Percentiles rank a stretch among this genome's conserved stretches.
These are phyloP conservation scores for Cyphomyrus discorhynchus DNA, from an alignment of 2,113 vertebrate species.

Conservation along the genomic window DNA sequence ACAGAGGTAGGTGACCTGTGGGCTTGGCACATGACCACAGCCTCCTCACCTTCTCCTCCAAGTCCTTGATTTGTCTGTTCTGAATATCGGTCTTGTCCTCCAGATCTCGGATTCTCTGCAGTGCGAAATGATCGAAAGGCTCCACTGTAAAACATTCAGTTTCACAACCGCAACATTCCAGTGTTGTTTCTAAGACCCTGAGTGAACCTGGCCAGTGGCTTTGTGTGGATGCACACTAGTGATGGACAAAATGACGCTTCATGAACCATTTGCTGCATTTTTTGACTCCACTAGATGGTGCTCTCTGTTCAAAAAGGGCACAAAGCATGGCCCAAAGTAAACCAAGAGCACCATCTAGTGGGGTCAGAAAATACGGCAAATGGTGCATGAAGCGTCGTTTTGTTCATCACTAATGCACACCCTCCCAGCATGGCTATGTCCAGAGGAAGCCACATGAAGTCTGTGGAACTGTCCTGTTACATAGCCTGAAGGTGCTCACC, in stretches of 20 bases:
- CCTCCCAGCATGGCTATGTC: not conserved
- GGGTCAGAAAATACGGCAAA: not conserved
- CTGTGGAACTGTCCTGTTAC: not conserved
- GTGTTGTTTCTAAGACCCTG: not conserved
- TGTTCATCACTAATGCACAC: not conserved
- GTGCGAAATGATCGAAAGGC: conserved; percentile 28
- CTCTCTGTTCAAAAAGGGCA: not conserved
- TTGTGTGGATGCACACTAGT: not conserved
- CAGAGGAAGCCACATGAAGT: not conserved
- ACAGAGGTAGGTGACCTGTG: not conserved
- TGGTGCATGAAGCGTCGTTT: not conserved
- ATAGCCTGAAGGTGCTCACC: conserved; percentile 50
- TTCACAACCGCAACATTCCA: not conserved
- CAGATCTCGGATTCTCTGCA: conserved; percentile 92
- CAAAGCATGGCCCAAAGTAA: not conserved
- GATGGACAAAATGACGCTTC: not conserved
- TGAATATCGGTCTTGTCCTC: conserved; percentile 98
- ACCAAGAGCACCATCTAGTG: not conserved
- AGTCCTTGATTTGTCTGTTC: conserved; percentile 95
- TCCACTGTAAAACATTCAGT: not conserved
- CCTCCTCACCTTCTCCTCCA: conserved; percentile 86
- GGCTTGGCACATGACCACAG: not conserved
- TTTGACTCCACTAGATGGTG: not conserved
- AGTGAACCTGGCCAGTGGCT: not conserved
- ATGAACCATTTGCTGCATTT: not conserved